Conservation (phyloP, 2,113 vertebrate genomes). For the Speoplatyrhinus poulsoni region DNA sequence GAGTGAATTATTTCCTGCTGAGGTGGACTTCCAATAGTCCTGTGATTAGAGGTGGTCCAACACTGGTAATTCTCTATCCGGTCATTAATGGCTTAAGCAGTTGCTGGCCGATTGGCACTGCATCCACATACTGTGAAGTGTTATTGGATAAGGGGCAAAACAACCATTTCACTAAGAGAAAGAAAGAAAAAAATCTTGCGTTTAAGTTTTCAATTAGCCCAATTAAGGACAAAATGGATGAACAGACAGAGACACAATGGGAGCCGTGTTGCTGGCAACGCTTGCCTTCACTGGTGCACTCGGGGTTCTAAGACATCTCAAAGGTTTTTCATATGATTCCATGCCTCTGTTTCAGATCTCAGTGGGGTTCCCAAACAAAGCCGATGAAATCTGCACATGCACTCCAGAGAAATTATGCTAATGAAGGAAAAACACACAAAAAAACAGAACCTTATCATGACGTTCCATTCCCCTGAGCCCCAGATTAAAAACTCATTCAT, state of each 20-base stretch:
- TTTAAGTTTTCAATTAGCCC: slow-evolving; percentile 77
- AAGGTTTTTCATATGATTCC: slow-evolving; percentile 61
- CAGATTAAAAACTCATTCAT: slow-evolving; percentile 81
- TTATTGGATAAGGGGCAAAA: slow-evolving; percentile 64
- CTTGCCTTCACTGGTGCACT: slow-evolving; percentile 57
- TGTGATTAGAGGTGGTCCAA: slow-evolving; percentile 65
- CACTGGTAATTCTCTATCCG: slow-evolving; percentile 66
- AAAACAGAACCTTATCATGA: slow-evolving; percentile 67
- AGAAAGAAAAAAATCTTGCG: slow-evolving; percentile 47
- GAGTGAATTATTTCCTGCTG: slow-evolving; percentile 45
- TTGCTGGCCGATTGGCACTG: slow-evolving; percentile 51
- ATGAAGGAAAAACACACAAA: slow-evolving; percentile 71
- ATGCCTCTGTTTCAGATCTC: slow-evolving; percentile 75
- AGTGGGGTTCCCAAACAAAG: slow-evolving; percentile 76
- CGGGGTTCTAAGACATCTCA: slow-evolving; percentile 53
- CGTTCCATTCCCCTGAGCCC: slow-evolving; percentile 73
- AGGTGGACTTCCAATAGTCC: slow-evolving; percentile 61
- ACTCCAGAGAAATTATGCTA: slow-evolving; percentile 80
- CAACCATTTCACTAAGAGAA: slow-evolving; percentile 67
- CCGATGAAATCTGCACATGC: slow-evolving; percentile 68
- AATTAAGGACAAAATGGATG: slow-evolving; percentile 70
- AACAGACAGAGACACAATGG: slow-evolving; percentile 63
- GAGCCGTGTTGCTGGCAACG: slow-evolving; percentile 59
- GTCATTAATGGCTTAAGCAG: slow-evolving; percentile 62
- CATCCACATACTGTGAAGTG: slow-evolving; percentile 35